Percentiles rank a stretch among this genome's conserved stretches.
phyloP scores from a whole-genome alignment of 2,888 invertebrate species.

The Eupithecia tripunctaria region DNA sequence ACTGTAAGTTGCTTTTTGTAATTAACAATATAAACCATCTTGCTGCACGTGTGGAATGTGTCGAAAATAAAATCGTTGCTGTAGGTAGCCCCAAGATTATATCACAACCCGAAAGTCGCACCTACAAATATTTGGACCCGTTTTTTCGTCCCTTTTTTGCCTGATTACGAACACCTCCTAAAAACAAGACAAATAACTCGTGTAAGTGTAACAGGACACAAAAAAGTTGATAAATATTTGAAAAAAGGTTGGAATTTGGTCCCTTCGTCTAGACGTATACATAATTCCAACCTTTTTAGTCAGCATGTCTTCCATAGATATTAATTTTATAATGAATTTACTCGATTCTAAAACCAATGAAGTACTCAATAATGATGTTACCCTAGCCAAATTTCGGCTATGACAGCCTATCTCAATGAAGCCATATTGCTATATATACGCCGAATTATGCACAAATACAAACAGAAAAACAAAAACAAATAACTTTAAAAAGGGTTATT shows the following conservation, averaged over 20 bases:
- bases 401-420: no score
- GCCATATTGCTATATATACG: no score
- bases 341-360: no score
- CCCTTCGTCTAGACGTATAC: slow-evolving; percentile 45
- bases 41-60: neutral
- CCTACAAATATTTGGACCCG: slow-evolving; percentile 12
- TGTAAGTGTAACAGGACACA: slow-evolving; percentile 41
- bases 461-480: no score
- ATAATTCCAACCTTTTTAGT: neutral
- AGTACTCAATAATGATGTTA: no score
- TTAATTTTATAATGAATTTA: neutral
- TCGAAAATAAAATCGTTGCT: slow-evolving; percentile 3
- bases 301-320: neutral
- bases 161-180: slow-evolving; percentile 40
- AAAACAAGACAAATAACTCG: slow-evolving; percentile 53
- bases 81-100: slow-evolving; percentile 14
- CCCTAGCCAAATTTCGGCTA: no score
- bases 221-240: slow-evolving; percentile 68
- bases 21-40: slow-evolving; percentile 1
- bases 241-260: slow-evolving; percentile 55
- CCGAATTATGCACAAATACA: no score
- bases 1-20: slow-evolving; percentile 39
- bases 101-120: slow-evolving; percentile 11
- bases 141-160: slow-evolving; percentile 35
- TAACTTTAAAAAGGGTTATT: no score